Conservation (phyloP, 2,797 vertebrate species). For the Sebastolobus altivelis region DNA sequence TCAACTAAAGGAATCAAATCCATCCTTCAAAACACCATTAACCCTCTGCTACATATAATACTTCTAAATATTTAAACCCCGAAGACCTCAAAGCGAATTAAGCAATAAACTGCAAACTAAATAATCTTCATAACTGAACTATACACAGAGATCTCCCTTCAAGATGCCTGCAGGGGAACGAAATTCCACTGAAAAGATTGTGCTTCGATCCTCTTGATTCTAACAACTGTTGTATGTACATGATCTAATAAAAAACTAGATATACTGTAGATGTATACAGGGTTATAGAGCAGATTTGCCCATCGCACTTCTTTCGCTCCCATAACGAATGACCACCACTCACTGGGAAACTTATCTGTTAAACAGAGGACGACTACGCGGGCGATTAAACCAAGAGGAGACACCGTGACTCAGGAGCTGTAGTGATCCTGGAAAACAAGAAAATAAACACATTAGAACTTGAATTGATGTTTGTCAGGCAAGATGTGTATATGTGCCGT, state of each 20-base stretch:
- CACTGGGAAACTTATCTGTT: slow-evolving; percentile 13
- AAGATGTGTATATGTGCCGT: accelerated
- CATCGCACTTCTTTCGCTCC: slow-evolving; percentile 5
- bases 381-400: background rate
- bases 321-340: background rate
- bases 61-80: slow-evolving; percentile 46
- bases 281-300: slow-evolving; percentile 31
- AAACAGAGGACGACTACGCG: background rate
- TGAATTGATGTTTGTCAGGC: background rate
- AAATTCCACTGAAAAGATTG: slow-evolving; percentile 34
- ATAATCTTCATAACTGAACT: slow-evolving; percentile 48
- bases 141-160: slow-evolving; percentile 46
- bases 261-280: slow-evolving; percentile 32
- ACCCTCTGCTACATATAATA: slow-evolving; percentile 50
- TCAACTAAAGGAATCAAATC: slow-evolving; percentile 16
- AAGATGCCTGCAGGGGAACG: slow-evolving; percentile 29
- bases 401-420: slow-evolving; percentile 72
- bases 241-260: slow-evolving; percentile 52
- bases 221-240: slow-evolving; percentile 31
- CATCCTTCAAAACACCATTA: slow-evolving; percentile 39
- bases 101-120: slow-evolving; percentile 34
- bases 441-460: background rate
- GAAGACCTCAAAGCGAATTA: slow-evolving; percentile 50
- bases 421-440: slow-evolving; percentile 83
- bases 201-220: slow-evolving; percentile 34